Percentiles rank a stretch among this genome's conserved stretches.
These are phyloP conservation scores for Brachystomella parvula DNA, from an alignment of 1,140 invertebrate species.

Conservation along the genomic window DNA sequence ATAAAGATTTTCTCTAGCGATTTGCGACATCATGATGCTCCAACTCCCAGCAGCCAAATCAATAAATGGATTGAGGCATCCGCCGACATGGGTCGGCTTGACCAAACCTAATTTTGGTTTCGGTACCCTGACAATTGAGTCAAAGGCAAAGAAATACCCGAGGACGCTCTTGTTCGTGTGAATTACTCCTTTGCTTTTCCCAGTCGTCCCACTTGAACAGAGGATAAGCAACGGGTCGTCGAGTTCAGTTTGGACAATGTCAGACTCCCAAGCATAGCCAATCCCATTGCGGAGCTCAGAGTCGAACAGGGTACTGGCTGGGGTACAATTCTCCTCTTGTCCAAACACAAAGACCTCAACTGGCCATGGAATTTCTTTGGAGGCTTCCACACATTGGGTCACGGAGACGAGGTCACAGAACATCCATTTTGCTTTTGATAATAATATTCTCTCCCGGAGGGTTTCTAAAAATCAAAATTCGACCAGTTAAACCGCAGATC, in stretches of 20 bases:
- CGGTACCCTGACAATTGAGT: conserved; percentile 18
- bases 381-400: conserved; percentile 21
- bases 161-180: conserved; percentile 30
- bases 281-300: too few relatives aligned
- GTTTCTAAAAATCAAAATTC: too few relatives aligned
- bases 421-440: conserved; percentile 28
- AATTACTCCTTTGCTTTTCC: conserved; percentile 30
- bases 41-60: conserved; percentile 28
- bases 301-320: conserved; percentile 23
- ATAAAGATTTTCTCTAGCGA: conserved; percentile 36
- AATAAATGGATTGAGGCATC: conserved; percentile 27
- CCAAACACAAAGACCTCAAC: conserved; percentile 34
- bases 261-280: too few relatives aligned
- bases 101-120: conserved; percentile 23
- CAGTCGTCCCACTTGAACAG: conserved; percentile 34
- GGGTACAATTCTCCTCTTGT: conserved; percentile 8
- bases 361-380: conserved; percentile 15
- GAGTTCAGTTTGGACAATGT: too few relatives aligned
- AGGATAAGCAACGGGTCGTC: conserved; percentile 32
- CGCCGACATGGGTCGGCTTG: conserved; percentile 31
- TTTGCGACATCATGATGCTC: conserved; percentile 33
- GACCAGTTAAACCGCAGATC: too few relatives aligned
- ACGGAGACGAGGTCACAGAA: conserved; percentile 29
- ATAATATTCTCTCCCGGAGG: conserved; percentile 21
- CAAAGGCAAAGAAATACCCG: conserved; percentile 22